Conservation (phyloP, 2,888 invertebrate genomes). For the Zootermopsis nevadensis region DNA sequence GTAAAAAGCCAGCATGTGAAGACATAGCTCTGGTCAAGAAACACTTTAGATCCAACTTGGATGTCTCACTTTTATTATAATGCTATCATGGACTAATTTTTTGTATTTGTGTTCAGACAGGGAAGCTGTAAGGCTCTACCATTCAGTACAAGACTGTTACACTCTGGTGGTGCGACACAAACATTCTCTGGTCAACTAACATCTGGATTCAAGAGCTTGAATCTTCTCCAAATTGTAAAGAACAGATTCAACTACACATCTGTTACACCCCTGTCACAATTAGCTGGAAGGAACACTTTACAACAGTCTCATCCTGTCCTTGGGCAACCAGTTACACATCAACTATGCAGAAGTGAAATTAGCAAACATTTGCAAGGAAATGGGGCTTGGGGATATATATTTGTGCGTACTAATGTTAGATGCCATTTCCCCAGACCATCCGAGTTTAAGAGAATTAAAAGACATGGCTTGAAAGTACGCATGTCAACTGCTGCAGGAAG, state of each 20-base stretch:
- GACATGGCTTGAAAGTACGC: conserved; percentile 76
- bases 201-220: background rate
- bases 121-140: background rate
- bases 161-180: background rate
- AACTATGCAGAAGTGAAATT: background rate
- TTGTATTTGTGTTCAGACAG: conserved; percentile 1
- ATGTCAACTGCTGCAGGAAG: conserved; percentile 78
- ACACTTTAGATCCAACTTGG: too few species aligned
- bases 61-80: too few species aligned
- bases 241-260: background rate
- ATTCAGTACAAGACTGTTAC: background rate
- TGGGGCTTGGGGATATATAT: background rate
- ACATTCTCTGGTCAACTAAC: background rate
- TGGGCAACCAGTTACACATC: background rate
- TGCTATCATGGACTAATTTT: too few species aligned
- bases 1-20: too few species aligned
- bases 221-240: background rate
- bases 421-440: conserved; percentile 80
- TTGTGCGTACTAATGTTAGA: conserved; percentile 66
- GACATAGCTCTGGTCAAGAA: too few species aligned
- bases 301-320: background rate
- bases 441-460: conserved; percentile 76
- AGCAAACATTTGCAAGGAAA: background rate
- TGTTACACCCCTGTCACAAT: background rate
- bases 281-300: background rate